Evolutionary conservation across 2,888 invertebrate species (phyloP).

Genomic region (Lasioglossum leucozonium): DNA sequence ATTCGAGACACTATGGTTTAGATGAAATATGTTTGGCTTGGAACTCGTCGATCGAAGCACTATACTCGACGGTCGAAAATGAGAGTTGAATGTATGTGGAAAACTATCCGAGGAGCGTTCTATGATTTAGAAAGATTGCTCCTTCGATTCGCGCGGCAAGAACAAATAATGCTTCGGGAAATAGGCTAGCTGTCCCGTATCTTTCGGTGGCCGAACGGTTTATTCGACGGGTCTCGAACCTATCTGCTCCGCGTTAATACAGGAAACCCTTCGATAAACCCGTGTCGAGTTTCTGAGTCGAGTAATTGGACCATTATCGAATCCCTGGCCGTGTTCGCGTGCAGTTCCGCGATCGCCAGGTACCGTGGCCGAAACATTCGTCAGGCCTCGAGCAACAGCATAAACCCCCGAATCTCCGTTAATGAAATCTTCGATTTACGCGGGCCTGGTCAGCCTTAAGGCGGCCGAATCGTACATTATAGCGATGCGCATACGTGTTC

Average conservation of each 20-base stretch:
- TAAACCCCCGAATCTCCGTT: slow-evolving; percentile 15
- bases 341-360: neutral
- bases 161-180: neutral
- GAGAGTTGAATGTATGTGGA: too few species aligned
- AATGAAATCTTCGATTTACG: slow-evolving; percentile 33
- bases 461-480: slow-evolving; percentile 15
- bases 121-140: neutral
- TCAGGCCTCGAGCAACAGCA: neutral
- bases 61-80: neutral
- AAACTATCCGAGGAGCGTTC: neutral
- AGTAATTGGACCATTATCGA: slow-evolving; percentile 25
- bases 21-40: too few species aligned
- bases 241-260: neutral
- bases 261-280: slow-evolving; percentile 7
- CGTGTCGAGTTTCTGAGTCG: slow-evolving; percentile 13
- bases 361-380: slow-evolving; percentile 2
- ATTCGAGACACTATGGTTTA: too few species aligned
- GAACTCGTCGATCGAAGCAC: neutral
- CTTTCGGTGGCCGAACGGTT: neutral
- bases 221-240: neutral
- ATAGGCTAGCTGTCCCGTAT: neutral
- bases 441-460: neutral
- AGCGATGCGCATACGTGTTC: neutral
- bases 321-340: neutral
- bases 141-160: too few species aligned